Percentiles rank a stretch among this genome's conserved stretches.
These are phyloP conservation scores for Bombycilla garrulus DNA, from an alignment of 2,113 vertebrate genomes.

Conservation along the genomic window DNA sequence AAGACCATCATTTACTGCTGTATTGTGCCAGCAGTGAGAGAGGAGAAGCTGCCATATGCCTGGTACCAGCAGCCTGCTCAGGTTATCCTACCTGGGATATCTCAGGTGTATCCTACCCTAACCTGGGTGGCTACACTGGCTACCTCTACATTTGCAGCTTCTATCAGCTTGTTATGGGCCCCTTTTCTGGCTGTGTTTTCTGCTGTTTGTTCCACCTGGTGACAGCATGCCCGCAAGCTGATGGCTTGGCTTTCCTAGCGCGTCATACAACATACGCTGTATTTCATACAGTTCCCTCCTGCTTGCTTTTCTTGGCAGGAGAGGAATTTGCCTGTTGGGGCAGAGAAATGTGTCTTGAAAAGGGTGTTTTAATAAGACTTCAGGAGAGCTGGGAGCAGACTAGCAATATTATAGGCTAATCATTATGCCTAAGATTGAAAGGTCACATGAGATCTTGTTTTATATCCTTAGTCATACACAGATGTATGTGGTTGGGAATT, in stretches of 20 bases:
- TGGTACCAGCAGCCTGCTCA: neutral
- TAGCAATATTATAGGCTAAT: conserved; percentile 26
- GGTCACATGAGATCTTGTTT: conserved; percentile 54
- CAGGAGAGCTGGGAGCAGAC: conserved; percentile 41
- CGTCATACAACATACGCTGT: accelerated
- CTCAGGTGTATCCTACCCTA: neutral
- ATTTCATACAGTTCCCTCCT: neutral
- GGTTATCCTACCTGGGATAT: neutral
- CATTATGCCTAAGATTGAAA: conserved; percentile 33
- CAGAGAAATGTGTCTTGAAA: conserved; percentile 25
- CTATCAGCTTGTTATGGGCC: neutral
- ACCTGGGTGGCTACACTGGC: neutral
- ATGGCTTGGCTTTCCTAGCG: neutral
- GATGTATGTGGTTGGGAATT: conserved; percentile 45
- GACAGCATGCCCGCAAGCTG: neutral
- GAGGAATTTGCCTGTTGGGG: neutral
- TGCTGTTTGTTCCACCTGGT: neutral
- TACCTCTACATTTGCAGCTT: neutral
- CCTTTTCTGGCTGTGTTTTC: neutral
- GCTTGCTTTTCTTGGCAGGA: conserved; percentile 54
- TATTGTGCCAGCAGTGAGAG: neutral
- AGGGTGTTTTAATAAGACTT: conserved; percentile 51
- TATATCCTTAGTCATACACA: conserved; percentile 41
- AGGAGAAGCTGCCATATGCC: neutral
- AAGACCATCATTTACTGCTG: neutral